phyloP scores from a whole-genome alignment of 2,113 vertebrate genomes.

The Camelus dromedarius region DNA sequence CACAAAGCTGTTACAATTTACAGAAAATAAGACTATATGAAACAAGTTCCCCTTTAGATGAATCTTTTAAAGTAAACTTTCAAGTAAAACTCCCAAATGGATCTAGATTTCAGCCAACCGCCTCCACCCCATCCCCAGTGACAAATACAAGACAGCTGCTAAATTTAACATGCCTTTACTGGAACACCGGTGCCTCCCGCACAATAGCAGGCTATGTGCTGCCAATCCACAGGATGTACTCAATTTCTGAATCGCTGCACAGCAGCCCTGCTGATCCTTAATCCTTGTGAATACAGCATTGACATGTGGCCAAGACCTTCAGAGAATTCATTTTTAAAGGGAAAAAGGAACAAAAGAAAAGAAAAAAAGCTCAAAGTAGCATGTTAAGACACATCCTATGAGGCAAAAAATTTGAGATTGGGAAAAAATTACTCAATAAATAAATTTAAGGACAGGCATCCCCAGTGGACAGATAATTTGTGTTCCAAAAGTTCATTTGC shows the following conservation, averaged over 20 bases:
- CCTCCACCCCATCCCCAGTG: conserved; percentile 50
- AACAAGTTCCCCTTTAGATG: conserved; percentile 19
- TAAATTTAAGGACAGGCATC: neutral
- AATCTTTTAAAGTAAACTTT: conserved; percentile 64
- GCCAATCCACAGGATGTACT: conserved; percentile 27
- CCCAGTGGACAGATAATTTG: neutral
- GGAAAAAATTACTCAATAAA: conserved; percentile 46
- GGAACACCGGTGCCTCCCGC: neutral
- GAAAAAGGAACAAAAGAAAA: conserved; percentile 63
- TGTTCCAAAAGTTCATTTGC: conserved; percentile 42
- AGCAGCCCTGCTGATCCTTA: conserved; percentile 59
- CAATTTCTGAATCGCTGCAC: conserved; percentile 69
- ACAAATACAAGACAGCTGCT: conserved; percentile 64
- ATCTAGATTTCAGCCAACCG: conserved; percentile 40
- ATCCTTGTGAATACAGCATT: conserved; percentile 66
- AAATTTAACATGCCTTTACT: conserved; percentile 69
- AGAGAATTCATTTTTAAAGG: conserved; percentile 66
- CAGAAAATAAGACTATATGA: neutral
- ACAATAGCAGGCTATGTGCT: conserved; percentile 32
- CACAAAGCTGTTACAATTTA: neutral
- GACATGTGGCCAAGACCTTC: conserved; percentile 49
- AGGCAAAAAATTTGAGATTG: neutral
- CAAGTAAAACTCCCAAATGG: conserved; percentile 44
- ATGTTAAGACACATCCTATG: conserved; percentile 64
- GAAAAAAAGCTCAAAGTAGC: conserved; percentile 62